phyloP scores from a whole-genome alignment of 2,888 invertebrate species.

The Andricus curvator region DNA sequence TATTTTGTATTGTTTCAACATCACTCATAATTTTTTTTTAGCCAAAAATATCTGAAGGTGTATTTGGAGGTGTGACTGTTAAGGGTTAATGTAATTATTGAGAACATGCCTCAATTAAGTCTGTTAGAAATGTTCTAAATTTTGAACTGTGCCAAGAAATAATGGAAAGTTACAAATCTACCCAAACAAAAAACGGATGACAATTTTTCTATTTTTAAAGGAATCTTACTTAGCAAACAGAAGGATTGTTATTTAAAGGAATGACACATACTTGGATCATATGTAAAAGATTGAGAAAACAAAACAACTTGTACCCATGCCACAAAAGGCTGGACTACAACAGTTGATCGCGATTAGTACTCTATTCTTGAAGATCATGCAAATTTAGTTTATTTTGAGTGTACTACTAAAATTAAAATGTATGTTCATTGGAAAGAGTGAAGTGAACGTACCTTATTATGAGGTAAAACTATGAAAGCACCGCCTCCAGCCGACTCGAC shows the following conservation, averaged over 20 bases:
- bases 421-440: neutral
- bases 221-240: neutral
- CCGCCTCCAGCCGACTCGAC: slow-evolving; percentile 98
- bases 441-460: slow-evolving; percentile 87
- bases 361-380: neutral
- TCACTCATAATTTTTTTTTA: too few relatives aligned
- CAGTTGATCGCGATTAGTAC: slow-evolving; percentile 1
- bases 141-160: neutral
- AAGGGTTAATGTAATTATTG: neutral
- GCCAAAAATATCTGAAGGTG: too few relatives aligned
- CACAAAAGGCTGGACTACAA: slow-evolving; percentile 37
- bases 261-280: slow-evolving; percentile 8
- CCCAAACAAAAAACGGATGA: neutral
- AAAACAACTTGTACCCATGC: neutral
- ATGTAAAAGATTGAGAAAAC: slow-evolving; percentile 18
- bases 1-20: too few relatives aligned
- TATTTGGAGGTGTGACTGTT: too few relatives aligned
- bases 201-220: neutral
- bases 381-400: neutral
- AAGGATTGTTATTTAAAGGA: neutral
- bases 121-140: neutral
- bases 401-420: neutral
- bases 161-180: neutral
- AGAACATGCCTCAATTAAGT: neutral
- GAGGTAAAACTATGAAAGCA: slow-evolving; percentile 95